These are phyloP conservation scores for Orussus abietinus DNA, from an alignment of 1,140 invertebrate species.

Conservation along the genomic window DNA sequence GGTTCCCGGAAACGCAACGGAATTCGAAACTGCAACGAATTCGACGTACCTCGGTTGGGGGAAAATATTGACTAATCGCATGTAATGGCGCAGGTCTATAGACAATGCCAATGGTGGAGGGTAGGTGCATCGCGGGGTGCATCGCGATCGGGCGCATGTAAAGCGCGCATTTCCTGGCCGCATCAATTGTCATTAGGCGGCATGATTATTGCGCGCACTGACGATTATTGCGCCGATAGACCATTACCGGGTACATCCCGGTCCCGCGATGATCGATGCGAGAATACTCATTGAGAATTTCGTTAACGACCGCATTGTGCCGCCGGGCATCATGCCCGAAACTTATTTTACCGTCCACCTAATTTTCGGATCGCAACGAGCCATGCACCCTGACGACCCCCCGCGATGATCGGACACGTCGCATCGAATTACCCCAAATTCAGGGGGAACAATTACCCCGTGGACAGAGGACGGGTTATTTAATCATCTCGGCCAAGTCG, in stretches of 20 bases:
- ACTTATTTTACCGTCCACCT: conserved; percentile 5
- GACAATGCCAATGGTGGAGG: too few species aligned
- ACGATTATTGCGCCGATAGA: conserved; percentile 44
- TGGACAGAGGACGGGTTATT: too few species aligned
- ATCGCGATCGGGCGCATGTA: conserved; percentile 25
- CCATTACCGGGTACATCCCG: conserved; percentile 38
- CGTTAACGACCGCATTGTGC: conserved; percentile 39
- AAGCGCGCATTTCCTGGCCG: conserved; percentile 35
- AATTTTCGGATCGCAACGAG: too few species aligned
- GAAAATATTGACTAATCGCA: conserved; percentile 31
- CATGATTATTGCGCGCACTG: conserved; percentile 46
- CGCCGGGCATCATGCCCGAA: conserved; percentile 8
- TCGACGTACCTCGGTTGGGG: conserved; percentile 25
- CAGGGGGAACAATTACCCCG: too few species aligned
- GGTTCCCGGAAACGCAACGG: too few species aligned
- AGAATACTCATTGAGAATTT: conserved; percentile 39
- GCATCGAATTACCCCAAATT: too few species aligned
- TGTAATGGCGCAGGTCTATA: conserved; percentile 17
- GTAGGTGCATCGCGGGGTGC: too few species aligned
- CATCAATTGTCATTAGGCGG: conserved; percentile 53
- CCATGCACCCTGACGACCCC: too few species aligned
- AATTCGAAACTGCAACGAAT: too few species aligned
- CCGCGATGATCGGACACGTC: too few species aligned
- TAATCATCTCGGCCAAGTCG: too few species aligned
- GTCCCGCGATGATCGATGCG: conserved; percentile 41